These are phyloP conservation scores for Lytechinus variegatus DNA, from an alignment of 35 echinoderm and acorn worm genomes.

Conservation along the genomic window DNA sequence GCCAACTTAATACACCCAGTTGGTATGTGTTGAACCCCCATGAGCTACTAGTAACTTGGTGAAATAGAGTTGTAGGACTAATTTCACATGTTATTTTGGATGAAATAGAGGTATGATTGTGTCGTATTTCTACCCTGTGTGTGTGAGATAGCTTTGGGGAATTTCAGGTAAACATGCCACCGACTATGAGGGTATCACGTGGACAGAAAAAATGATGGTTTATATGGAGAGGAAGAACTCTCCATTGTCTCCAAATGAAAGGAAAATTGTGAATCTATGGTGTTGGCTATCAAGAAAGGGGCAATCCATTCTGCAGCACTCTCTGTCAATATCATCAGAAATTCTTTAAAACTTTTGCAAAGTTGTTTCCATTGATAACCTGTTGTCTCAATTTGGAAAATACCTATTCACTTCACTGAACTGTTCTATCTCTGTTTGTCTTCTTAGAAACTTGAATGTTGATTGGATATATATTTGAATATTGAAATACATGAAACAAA, in stretches of 20 bases:
- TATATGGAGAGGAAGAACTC: not conserved
- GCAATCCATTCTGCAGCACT: not conserved
- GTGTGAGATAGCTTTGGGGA: not conserved
- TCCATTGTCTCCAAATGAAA: not conserved
- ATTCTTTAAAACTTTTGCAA: not conserved
- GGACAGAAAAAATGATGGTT: not conserved
- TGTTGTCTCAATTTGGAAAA: not conserved
- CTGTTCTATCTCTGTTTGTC: not conserved
- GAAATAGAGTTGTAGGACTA: not conserved
- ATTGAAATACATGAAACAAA: not conserved
- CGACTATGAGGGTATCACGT: not conserved
- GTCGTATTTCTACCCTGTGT: not conserved
- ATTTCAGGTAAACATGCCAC: not conserved
- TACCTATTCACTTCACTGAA: not conserved
- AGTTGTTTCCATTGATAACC: not conserved
- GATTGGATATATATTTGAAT: not conserved
- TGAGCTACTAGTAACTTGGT: not conserved
- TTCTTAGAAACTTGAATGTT: not conserved
- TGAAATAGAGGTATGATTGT: not conserved
- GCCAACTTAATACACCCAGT: not conserved
- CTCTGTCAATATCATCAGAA: not conserved
- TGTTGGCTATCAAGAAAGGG: not conserved
- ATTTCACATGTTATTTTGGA: not conserved
- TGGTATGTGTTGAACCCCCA: not conserved
- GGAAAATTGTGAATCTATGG: not conserved